Conservation (phyloP, 2,797 vertebrate genomes). For the Myotis pilosus region DNA sequence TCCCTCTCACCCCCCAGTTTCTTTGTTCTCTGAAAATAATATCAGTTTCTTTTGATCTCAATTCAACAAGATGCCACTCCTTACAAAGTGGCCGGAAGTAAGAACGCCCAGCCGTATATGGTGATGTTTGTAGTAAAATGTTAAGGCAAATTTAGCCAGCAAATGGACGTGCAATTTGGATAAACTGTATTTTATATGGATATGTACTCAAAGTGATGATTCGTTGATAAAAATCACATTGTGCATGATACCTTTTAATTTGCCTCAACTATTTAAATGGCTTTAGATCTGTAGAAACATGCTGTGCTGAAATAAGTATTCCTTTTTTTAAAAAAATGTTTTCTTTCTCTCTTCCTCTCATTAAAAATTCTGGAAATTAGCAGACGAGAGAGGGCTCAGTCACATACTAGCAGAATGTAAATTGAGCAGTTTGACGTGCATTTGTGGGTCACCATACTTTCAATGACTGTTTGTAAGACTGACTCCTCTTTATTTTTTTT, state of each 20-base stretch:
- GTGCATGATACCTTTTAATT: background rate
- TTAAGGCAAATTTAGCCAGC: background rate
- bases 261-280: background rate
- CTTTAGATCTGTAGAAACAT: background rate
- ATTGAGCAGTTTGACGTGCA: background rate
- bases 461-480: background rate
- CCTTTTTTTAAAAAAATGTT: background rate
- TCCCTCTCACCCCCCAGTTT: background rate
- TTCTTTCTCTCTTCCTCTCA: background rate
- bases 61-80: background rate
- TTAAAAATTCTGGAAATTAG: conserved; percentile 2
- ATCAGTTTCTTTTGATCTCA: background rate
- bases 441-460: background rate
- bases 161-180: background rate
- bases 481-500: background rate
- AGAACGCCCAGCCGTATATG: background rate
- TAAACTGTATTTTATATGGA: background rate
- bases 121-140: background rate
- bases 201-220: background rate
- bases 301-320: background rate
- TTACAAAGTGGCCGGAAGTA: background rate
- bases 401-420: background rate
- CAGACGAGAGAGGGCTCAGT: background rate
- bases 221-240: background rate
- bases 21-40: conserved; percentile 18